Evolutionary conservation across 2,113 vertebrate species (phyloP).

Genomic region (Pionites leucogaster): DNA sequence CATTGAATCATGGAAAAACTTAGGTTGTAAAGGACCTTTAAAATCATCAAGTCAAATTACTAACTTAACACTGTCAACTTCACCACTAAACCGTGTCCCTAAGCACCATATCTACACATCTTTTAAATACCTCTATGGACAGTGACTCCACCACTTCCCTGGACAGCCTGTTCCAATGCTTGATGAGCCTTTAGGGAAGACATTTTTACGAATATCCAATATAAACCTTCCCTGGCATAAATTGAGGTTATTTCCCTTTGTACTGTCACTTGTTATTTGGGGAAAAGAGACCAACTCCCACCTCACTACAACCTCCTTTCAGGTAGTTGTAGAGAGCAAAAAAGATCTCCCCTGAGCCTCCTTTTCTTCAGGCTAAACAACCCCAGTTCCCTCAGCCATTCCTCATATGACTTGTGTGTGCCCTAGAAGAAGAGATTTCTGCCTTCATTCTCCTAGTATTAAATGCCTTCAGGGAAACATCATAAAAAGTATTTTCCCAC

Average conservation of each 20-base stretch:
- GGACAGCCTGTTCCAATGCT: neutral
- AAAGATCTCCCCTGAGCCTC: neutral
- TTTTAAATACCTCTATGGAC: neutral
- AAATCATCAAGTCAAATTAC: neutral
- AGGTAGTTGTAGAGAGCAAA: rapidly evolving
- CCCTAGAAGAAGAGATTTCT: neutral
- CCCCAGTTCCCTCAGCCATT: neutral
- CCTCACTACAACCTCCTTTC: neutral
- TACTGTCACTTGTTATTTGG: neutral
- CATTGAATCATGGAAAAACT: neutral
- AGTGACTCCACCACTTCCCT: neutral
- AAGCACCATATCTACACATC: neutral
- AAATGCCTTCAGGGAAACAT: neutral
- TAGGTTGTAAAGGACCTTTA: neutral
- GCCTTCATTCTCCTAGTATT: neutral
- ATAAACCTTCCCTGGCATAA: neutral
- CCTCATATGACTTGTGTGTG: neutral
- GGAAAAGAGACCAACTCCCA: neutral
- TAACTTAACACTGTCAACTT: neutral
- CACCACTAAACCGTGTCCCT: neutral
- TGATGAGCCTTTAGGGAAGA: neutral
- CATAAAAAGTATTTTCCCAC: neutral
- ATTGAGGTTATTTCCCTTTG: neutral
- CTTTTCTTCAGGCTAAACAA: neutral
- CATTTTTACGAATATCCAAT: neutral